These are phyloP conservation scores for Plestiodon gilberti DNA, from an alignment of 2,113 vertebrate species.

Conservation along the genomic window DNA sequence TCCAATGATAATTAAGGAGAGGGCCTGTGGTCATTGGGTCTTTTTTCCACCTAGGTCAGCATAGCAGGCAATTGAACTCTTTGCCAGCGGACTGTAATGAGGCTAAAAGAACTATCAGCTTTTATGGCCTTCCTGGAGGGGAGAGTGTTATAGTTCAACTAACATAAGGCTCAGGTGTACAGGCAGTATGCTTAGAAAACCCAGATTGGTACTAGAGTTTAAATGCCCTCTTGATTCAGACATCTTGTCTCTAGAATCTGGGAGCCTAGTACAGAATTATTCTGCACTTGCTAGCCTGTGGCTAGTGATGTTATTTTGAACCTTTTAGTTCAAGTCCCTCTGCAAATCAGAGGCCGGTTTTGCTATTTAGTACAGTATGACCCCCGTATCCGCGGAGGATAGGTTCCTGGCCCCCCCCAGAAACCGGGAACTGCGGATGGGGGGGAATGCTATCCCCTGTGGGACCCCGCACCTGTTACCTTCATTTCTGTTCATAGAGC, in stretches of 20 bases:
- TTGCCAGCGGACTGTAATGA: conserved; percentile 48
- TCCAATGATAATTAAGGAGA: conserved; percentile 44
- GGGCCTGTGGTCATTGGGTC: conserved; percentile 31
- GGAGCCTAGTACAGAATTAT: not conserved
- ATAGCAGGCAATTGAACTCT: not conserved
- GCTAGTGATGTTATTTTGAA: not conserved
- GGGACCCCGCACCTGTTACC: too few relatives aligned
- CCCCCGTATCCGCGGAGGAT: too few relatives aligned
- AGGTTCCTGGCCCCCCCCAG: too few relatives aligned
- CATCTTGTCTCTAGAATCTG: not conserved
- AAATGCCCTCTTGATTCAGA: not conserved
- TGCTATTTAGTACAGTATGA: not conserved
- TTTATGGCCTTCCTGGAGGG: conserved; percentile 49
- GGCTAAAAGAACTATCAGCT: conserved; percentile 39
- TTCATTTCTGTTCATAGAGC: too few relatives aligned
- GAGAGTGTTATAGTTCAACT: conserved; percentile 27
- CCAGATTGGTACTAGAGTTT: fast-evolving
- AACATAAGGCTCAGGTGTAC: not conserved
- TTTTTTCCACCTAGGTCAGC: not conserved
- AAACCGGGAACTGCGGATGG: too few relatives aligned
- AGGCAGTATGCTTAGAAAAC: not conserved
- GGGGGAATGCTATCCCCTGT: too few relatives aligned
- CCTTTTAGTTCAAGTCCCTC: not conserved
- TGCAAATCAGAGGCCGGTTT: conserved; percentile 19
- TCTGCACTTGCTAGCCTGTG: not conserved